Conservation (phyloP, 2,113 vertebrate genomes). For the Pterocles gutturalis region DNA sequence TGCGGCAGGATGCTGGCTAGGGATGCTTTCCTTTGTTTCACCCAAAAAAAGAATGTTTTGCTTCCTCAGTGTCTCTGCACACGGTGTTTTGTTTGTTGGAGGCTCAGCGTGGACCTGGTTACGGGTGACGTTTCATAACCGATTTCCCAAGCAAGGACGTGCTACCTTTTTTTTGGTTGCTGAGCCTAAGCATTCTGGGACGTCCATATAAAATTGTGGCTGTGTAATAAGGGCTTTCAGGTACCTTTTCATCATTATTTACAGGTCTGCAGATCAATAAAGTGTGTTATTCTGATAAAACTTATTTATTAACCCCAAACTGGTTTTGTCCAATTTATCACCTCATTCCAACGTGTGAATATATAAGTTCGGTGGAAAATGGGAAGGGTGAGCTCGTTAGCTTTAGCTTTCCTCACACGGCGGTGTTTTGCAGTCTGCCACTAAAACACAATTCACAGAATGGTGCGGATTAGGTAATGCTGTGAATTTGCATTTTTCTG, state of each 20-base stretch:
- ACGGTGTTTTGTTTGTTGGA: fast-evolving
- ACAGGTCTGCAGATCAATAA: background rate
- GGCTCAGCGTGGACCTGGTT: background rate
- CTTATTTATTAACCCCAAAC: background rate
- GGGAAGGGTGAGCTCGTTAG: background rate
- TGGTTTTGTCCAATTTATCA: background rate
- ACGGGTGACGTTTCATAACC: background rate
- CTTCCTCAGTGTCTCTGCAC: background rate
- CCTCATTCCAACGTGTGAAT: background rate
- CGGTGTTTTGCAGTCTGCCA: background rate
- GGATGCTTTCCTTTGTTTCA: background rate
- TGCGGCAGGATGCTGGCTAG: background rate
- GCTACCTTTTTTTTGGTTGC: background rate
- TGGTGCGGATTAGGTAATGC: background rate
- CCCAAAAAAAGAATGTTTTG: too few species aligned
- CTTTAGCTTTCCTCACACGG: background rate
- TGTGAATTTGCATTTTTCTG: background rate
- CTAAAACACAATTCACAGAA: background rate
- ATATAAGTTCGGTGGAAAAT: background rate
- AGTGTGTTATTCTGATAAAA: background rate
- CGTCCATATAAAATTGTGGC: background rate
- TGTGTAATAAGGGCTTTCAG: background rate
- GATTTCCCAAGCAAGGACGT: background rate
- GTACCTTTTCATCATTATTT: background rate
- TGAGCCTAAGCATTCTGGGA: background rate